Base-by-base conservation (phyloP, 2,888 invertebrate genomes). In the Scaptomyza parva region DNA sequence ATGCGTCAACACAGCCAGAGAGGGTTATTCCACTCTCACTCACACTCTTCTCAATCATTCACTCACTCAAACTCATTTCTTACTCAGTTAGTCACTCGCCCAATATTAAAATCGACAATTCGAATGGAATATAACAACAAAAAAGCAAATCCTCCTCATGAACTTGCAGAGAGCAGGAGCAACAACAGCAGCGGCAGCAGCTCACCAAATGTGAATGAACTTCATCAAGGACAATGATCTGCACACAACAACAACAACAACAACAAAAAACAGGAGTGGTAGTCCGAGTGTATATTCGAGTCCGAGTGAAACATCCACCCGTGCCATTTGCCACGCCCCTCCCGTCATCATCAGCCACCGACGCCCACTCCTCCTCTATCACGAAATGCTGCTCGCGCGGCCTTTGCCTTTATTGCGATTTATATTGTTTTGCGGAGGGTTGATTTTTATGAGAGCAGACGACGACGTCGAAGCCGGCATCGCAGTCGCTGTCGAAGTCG, bases 221-320 rank as follows among this genome's bases (percentile, higher is more conserved):
- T 87, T 76, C 65, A 60, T 88, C 89, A 90, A 90, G 89, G 89
- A 90, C 89, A 88, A 89, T 89, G 90, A 89, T 89, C 90, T 86
- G 84, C 79, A 78, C 57, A 53, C 61, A 30, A 26, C 48, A 55
- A 20, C 44, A 45, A 44, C 45, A 18, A 45, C 17, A 53, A 22
- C 28, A 39, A 33, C 39, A 44, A 14, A n/a, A n/a, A n/a, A n/a
- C n/a, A n/a, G n/a, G n/a, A n/a, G n/a, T n/a, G n/a, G n/a, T 30
- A 37, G 62, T 50, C 39, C 52, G 39, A 55, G 28, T 5, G n/a
- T n/a, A n/a, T n/a, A 40, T 8, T 33, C 30, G 14, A 48, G 48
- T 48, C 48, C 48, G 48, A 48, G 48, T 48, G 35, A 12, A 48
- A 48, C 48, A 48, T 48, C 18, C 24, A 41, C 80, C 71, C 66